These are phyloP conservation scores for Dendronephthya gigantea DNA, from an alignment of 64 coral and sea anemone species.

Conservation along the genomic window DNA sequence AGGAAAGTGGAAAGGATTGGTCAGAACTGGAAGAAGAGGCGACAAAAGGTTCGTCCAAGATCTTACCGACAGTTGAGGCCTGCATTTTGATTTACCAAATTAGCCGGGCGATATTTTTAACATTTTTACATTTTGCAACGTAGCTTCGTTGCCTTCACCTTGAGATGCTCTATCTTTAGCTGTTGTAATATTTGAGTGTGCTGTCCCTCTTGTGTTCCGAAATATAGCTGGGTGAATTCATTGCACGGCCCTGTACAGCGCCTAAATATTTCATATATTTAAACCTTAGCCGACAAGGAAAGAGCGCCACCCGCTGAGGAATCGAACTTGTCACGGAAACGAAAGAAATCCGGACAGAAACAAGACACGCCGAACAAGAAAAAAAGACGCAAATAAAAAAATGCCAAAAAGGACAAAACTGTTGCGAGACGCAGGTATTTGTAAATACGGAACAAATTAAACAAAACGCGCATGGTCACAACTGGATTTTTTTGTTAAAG, in stretches of 20 bases:
- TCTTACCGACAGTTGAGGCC: too few relatives aligned
- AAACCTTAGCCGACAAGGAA: background rate
- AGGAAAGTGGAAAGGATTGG: conserved; percentile 95
- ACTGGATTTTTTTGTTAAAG: background rate
- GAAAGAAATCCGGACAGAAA: background rate
- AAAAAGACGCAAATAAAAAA: background rate
- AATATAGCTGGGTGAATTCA: too few relatives aligned
- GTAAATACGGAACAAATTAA: background rate
- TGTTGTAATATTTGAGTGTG: too few relatives aligned
- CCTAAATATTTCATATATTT: background rate
- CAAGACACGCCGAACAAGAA: background rate
- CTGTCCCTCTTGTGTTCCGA: too few relatives aligned
- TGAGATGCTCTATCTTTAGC: too few relatives aligned
- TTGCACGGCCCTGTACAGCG: background rate
- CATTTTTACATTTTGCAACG: too few relatives aligned
- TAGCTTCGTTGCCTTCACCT: too few relatives aligned
- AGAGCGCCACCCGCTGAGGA: background rate
- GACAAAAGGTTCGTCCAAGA: conserved; percentile 43
- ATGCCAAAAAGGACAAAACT: too few relatives aligned
- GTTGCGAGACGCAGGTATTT: background rate
- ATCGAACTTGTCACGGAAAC: background rate
- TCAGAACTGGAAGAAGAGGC: conserved; percentile 90
- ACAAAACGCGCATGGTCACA: background rate
- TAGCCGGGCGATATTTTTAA: too few relatives aligned
- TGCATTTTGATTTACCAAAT: too few relatives aligned